These are phyloP conservation scores for Anthonomus grandis DNA, from an alignment of 1,140 invertebrate species.

Conservation along the genomic window DNA sequence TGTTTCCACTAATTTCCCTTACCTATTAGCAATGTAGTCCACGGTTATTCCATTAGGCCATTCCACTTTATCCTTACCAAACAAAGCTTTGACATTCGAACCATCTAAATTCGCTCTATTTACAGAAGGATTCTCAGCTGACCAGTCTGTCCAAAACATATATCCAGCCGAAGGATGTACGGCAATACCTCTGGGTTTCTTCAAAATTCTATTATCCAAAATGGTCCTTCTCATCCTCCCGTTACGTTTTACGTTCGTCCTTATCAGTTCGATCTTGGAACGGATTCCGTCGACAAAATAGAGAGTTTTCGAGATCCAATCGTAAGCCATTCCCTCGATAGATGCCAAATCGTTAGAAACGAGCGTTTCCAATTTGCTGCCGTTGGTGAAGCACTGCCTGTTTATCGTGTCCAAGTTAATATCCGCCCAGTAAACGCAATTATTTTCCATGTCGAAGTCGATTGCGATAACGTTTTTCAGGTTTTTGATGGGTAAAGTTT, in stretches of 20 bases:
- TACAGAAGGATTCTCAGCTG: constrained; percentile 69
- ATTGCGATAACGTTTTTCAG: constrained; percentile 81
- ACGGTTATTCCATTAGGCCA: constrained; percentile 89
- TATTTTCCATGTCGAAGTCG: constrained; percentile 82
- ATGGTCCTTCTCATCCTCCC: constrained; percentile 78
- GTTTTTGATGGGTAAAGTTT: constrained; percentile 65
- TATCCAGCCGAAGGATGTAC: constrained; percentile 81
- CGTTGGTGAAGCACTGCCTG: constrained; percentile 71
- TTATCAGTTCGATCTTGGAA: constrained; percentile 76
- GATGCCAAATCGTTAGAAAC: constrained; percentile 72
- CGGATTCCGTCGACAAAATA: constrained; percentile 86
- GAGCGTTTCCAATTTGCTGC: constrained; percentile 59
- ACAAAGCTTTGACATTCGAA: constrained; percentile 64
- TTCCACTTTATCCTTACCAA: constrained; percentile 64
- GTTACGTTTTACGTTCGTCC: constrained; percentile 62
- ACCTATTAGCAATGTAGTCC: constrained; percentile 69
- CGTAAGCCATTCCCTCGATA: constrained; percentile 88
- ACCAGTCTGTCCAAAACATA: constrained; percentile 94
- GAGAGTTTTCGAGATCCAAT: constrained; percentile 90
- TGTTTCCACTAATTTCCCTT: too few species aligned
- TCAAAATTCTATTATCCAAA: constrained; percentile 64
- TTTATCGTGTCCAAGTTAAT: constrained; percentile 75
- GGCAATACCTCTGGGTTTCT: constrained; percentile 83
- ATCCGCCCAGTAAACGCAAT: constrained; percentile 88
- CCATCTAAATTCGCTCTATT: constrained; percentile 86